A percentile compares a stretch with the other conserved stretches of the same genome.
phyloP scores from a whole-genome alignment of 2,888 invertebrate genomes.

The Hirtodrosophila histrioides region DNA sequence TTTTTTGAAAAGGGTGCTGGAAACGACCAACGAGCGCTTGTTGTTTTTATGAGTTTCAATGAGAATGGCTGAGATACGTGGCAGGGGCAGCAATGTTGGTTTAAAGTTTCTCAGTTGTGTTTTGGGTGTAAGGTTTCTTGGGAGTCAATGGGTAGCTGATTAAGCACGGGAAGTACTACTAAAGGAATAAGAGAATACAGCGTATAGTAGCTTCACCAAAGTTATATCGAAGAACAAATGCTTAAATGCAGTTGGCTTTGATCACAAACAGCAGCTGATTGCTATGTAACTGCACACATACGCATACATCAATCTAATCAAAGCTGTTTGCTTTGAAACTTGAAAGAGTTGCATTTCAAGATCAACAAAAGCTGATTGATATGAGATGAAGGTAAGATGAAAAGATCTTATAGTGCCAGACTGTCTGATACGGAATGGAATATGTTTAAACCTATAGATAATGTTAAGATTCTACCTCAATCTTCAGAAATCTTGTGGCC shows the following conservation, averaged over 20 bases:
- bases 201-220: too few relatives aligned
- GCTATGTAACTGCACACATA: neutral
- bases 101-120: conserved; percentile 24
- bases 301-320: too few relatives aligned
- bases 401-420: too few relatives aligned
- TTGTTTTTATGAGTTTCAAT: conserved; percentile 54
- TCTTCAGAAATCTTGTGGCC: too few relatives aligned
- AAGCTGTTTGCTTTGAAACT: too few relatives aligned
- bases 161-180: neutral
- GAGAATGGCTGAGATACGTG: conserved; percentile 9
- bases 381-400: too few relatives aligned
- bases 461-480: too few relatives aligned
- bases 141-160: conserved; percentile 1
- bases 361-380: too few relatives aligned
- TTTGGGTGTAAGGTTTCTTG: conserved; percentile 13
- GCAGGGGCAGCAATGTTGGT: conserved; percentile 13
- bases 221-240: neutral
- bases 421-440: too few relatives aligned
- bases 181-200: neutral
- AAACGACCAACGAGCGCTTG: conserved; percentile 43
- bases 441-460: too few relatives aligned
- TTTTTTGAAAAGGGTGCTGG: conserved; percentile 28
- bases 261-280: conserved; percentile 11
- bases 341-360: too few relatives aligned
- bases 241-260: neutral